Base-by-base conservation (phyloP, 2,113 vertebrate genomes). In the Paralichthys olivaceus region DNA sequence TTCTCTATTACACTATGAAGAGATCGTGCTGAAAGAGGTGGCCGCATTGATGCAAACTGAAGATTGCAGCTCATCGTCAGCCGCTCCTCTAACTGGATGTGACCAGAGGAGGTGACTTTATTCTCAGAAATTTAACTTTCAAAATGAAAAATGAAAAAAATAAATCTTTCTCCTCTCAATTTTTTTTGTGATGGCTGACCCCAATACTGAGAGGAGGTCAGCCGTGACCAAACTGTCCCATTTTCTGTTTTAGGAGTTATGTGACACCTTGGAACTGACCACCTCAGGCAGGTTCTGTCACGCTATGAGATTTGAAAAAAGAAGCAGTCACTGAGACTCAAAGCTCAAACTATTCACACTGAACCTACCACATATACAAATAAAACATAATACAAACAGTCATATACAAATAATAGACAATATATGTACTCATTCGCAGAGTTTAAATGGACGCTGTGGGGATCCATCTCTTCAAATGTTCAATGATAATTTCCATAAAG, bases 241-340 rank as follows among this genome's bases (percentile, higher is more conserved):
- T 65, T 70, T 79, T 47, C 53, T 72, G 32, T 74, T 68, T 70
- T 0, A 43, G 72, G 25, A 63, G 68, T 43, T 62, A 58, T 51
- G 45, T 69, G 66, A 85, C 79, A 72, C 49, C 51, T 49, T 81
- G 26, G 25, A 25, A 67, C 28, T 56, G 45, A 74, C 15, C 19
- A 72, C 54, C 45, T 1, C 7, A 65, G 71, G n/a, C 40, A 15
- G 32, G 53, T 70, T 67, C 47, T 56, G 40, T 73, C 72, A 58
- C 26, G 43, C 45, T 61, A 69, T 66, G 54, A 63, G 29, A 55
- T 69, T 56, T 64, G 55, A 5, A 23, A 23, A 32, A 56, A 67
- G 23, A 64, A 53, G 25, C 37, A n/a, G 19, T 20, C 8, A 53
- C 49, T 4, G 49, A n/a, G 49, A n/a, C 49, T 64, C 53, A 49